Evolutionary conservation across 2,888 invertebrate genomes (phyloP).

Genomic region (Crioceris asparagi): DNA sequence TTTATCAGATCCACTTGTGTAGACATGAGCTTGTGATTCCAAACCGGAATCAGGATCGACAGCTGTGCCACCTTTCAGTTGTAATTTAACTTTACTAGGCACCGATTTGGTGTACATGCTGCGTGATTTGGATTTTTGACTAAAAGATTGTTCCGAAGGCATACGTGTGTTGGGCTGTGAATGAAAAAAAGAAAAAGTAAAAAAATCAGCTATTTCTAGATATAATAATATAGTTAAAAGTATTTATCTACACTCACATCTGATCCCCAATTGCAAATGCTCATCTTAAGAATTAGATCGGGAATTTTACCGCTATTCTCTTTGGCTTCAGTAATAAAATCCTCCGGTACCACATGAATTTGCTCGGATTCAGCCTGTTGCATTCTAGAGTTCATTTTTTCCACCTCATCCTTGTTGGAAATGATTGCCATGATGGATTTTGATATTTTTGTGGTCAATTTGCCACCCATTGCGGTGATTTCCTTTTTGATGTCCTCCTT

Average conservation of each 20-base stretch:
- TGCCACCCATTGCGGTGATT: conserved; percentile 68
- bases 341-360: conserved; percentile 72
- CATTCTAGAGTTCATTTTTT: conserved; percentile 53
- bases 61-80: conserved; percentile 69
- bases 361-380: conserved; percentile 52
- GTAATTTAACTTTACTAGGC: conserved; percentile 53
- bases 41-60: conserved; percentile 88
- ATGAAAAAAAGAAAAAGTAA: neutral
- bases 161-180: conserved; percentile 31
- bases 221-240: neutral
- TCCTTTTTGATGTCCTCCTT: conserved; percentile 56
- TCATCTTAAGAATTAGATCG: conserved; percentile 57
- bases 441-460: conserved; percentile 52
- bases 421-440: conserved; percentile 64
- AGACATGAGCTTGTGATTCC: conserved; percentile 70
- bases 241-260: conserved; percentile 48
- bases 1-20: conserved; percentile 44
- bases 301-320: conserved; percentile 51
- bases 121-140: conserved; percentile 30
- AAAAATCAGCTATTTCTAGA: neutral
- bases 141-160: conserved; percentile 24
- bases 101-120: conserved; percentile 41
- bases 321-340: conserved; percentile 58
- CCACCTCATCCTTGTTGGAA: conserved; percentile 55
- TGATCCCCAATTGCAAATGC: conserved; percentile 74